Conservation (phyloP, 2,888 invertebrate species). For the Cosmorhoe ocellata region DNA sequence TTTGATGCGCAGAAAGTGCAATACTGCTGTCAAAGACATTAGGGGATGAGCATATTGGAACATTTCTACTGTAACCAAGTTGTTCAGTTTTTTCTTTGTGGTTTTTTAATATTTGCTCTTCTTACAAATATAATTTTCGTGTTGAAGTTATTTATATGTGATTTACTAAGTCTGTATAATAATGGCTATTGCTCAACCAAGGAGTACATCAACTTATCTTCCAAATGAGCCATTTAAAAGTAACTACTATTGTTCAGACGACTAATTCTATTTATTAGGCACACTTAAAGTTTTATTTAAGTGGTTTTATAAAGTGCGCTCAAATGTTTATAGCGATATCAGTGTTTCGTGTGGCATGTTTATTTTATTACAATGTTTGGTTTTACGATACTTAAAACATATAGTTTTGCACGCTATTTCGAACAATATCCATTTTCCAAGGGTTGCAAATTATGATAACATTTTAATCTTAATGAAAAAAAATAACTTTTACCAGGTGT, state of each 20-base stretch:
- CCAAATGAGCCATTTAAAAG: constrained; percentile 1
- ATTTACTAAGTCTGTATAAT: background rate
- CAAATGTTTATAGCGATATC: constrained; percentile 30
- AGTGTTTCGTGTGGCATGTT: constrained; percentile 33
- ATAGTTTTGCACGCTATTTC: constrained; percentile 9
- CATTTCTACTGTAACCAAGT: background rate
- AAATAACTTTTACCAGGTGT: too few relatives aligned
- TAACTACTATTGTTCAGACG: constrained; percentile 2
- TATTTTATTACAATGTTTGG: constrained; percentile 31
- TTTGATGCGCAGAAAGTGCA: constrained; percentile 6
- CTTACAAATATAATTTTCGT: too few relatives aligned
- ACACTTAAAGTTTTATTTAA: constrained; percentile 31
- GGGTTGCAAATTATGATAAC: background rate
- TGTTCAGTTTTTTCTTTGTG: too few relatives aligned
- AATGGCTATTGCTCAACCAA: background rate
- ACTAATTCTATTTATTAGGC: constrained; percentile 20
- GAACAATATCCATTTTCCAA: background rate
- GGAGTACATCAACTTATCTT: background rate
- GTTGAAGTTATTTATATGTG: background rate
- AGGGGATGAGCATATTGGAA: constrained; percentile 4
- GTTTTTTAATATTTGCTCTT: too few relatives aligned
- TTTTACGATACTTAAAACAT: constrained; percentile 23
- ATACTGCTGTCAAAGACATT: constrained; percentile 1
- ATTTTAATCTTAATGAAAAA: too few relatives aligned
- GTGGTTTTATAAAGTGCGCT: constrained; percentile 34